These are phyloP conservation scores for Smutsia gigantea DNA, from an alignment of 2,797 vertebrate species.

Conservation along the genomic window DNA sequence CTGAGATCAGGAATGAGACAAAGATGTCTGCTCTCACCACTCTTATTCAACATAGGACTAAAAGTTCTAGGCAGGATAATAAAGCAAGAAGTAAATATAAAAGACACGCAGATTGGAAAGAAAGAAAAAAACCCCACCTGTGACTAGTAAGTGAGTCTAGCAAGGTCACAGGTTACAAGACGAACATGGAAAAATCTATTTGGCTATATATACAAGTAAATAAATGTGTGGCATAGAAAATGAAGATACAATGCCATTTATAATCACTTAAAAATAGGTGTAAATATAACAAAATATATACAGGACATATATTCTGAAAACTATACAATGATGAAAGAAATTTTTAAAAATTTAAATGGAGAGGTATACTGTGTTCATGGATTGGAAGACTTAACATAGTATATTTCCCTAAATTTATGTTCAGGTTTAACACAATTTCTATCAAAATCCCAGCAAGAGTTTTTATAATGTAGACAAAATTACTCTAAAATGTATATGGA, in stretches of 20 bases:
- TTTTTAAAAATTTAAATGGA: background rate
- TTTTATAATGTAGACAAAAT: background rate
- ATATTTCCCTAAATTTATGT: background rate
- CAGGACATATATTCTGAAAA: background rate
- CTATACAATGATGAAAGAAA: background rate
- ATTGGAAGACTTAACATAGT: background rate
- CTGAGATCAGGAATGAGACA: background rate
- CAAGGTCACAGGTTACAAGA: background rate
- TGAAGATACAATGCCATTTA: background rate
- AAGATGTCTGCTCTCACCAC: background rate
- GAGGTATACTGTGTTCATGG: background rate
- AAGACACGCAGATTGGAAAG: background rate
- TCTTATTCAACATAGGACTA: background rate
- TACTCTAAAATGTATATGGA: background rate
- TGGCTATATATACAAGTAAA: background rate
- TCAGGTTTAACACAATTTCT: background rate
- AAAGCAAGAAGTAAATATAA: background rate
- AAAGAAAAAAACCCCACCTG: background rate
- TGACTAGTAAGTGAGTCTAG: background rate
- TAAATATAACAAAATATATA: conserved; percentile 7
- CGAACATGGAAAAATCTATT: background rate
- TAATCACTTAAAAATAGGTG: background rate
- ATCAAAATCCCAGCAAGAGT: background rate
- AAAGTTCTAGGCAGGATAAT: background rate
- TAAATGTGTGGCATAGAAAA: background rate